Evolutionary conservation across 2,797 vertebrate species (phyloP).

Genomic region (Clangula hyemalis): DNA sequence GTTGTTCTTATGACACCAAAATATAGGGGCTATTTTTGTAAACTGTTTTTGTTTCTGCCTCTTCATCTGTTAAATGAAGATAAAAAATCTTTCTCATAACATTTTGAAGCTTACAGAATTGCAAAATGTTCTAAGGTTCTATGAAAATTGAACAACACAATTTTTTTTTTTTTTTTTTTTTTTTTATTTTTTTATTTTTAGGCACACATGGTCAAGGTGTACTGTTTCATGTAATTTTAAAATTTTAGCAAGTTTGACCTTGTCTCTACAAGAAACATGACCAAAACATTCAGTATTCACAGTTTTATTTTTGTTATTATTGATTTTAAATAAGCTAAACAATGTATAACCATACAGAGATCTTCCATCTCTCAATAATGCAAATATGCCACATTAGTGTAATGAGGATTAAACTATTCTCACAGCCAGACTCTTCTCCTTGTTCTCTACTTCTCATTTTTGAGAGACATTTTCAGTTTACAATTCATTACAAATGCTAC

Average conservation of each 20-base stretch:
- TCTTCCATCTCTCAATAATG: neutral
- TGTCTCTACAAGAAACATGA: neutral
- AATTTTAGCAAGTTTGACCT: neutral
- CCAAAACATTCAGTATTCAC: neutral
- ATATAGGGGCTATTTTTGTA: neutral
- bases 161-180: no score
- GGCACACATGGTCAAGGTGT: neutral
- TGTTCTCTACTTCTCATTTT: neutral
- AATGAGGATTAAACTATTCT: neutral
- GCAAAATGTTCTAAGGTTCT: neutral
- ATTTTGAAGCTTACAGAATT: neutral
- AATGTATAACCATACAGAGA: neutral
- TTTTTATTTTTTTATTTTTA: no score
- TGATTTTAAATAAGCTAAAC: neutral
- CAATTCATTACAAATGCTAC: neutral
- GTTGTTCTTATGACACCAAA: neutral
- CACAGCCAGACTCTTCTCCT: neutral
- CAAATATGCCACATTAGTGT: neutral
- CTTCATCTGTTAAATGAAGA: neutral
- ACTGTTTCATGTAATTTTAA: neutral
- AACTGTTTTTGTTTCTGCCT: neutral
- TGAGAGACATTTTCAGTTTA: neutral
- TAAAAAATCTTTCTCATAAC: accelerated
- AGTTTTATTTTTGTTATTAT: no score
- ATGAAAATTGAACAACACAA: neutral